Evolutionary conservation across 2,888 invertebrate species (phyloP).

Genomic region (Hydriomena furcata): DNA sequence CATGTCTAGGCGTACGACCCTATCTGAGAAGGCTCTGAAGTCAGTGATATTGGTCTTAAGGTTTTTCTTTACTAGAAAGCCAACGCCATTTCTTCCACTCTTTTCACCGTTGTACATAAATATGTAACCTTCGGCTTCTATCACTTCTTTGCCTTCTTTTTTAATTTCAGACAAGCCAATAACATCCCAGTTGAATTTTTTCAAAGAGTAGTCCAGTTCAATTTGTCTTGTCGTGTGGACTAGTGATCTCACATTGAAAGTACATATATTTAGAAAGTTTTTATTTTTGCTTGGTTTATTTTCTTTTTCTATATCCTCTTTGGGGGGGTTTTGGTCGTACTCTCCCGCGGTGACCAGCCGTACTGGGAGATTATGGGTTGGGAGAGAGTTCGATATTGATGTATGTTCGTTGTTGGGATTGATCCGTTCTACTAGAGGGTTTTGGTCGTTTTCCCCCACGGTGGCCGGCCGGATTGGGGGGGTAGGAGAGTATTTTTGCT

Average conservation of each 20-base stretch:
- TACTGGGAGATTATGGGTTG: too few relatives aligned
- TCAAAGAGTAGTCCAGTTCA: background rate
- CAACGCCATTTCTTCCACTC: background rate
- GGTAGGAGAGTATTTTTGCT: too few relatives aligned
- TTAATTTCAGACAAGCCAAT: background rate
- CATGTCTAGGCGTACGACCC: background rate
- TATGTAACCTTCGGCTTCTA: background rate
- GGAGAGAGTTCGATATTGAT: too few relatives aligned
- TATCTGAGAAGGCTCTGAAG: background rate
- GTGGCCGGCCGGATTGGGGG: too few relatives aligned
- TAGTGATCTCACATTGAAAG: background rate
- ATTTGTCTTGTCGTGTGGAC: background rate
- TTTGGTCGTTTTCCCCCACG: too few relatives aligned
- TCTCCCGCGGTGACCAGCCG: too few relatives aligned
- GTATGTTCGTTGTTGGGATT: too few relatives aligned
- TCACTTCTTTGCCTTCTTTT: background rate
- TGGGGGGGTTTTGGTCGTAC: constrained; percentile 4
- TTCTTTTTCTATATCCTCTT: background rate
- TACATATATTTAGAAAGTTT: too few relatives aligned
- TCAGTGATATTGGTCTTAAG: background rate
- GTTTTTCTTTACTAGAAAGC: background rate
- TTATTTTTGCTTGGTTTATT: too few relatives aligned
- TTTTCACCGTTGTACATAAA: background rate
- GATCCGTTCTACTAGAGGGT: too few relatives aligned
- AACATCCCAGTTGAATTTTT: background rate